Base-by-base conservation (phyloP, 1,140 invertebrate species). In the Rhynchophorus ferrugineus region DNA sequence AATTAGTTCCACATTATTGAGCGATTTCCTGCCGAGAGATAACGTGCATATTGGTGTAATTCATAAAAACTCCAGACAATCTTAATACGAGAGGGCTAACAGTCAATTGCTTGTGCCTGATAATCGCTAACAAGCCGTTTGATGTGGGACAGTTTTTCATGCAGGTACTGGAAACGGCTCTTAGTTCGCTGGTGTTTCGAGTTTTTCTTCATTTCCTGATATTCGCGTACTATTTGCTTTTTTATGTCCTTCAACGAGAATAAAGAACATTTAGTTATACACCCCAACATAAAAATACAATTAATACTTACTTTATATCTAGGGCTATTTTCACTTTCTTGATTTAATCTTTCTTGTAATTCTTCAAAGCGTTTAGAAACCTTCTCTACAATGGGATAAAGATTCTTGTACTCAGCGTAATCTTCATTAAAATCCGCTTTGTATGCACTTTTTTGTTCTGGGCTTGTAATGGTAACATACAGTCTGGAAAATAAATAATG, bases 141-240 rank as follows among this genome's bases (percentile, higher is more conserved):
- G 66, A 95, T 92, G 69, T 93, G 86, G 52, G 85, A 85, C 68
- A 95, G 75, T 69, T 95, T 95, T 43, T 83, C 82, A 67, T 95
- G 90, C 58, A 95, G 76, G 70, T 90, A 92, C 53, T 87, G 78
- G 68, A 91, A 90, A 51, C 87, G 78, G 60, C 74, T 72, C 69
- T 85, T 86, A 54, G 83, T 78, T 51, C 81, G 75, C 59, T 83
- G 77, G 64, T 88, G 87, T 41, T 77, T 73, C 2, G 73, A 70
- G 72, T 92, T 82, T 61, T 78, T 78, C 68, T 88, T 89, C 58
- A 82, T 85, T 49, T 80, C 75, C 54, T 83, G 71, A 71, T 94
- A 95, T 71, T 92, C 87, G 57, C 78, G 72, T 37, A 89, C 70
- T 62, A 94, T 93, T 71, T 84, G 80, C 29, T 81, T 77, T 68